phyloP scores from a whole-genome alignment of 2,113 vertebrate species.

The Tragelaphus imberbis region DNA sequence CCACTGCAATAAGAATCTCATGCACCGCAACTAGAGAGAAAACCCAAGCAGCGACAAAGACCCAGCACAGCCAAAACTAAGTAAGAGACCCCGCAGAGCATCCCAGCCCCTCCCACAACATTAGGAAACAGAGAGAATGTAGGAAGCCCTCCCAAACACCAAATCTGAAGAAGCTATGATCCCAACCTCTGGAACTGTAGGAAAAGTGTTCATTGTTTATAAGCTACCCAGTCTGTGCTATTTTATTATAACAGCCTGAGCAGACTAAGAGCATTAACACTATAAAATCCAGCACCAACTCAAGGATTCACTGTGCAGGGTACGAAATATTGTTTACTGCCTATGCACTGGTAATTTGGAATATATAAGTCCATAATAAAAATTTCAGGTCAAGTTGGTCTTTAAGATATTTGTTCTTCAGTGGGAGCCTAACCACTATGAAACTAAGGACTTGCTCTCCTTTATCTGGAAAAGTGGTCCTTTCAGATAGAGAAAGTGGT shows the following conservation, averaged over 20 bases:
- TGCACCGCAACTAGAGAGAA: rapidly evolving
- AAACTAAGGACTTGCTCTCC: neutral
- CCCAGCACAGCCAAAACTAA: neutral
- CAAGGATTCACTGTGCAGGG: neutral
- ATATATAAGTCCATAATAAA: neutral
- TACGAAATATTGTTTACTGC: neutral
- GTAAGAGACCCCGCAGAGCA: neutral
- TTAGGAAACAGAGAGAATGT: neutral
- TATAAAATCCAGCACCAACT: neutral
- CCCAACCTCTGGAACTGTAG: neutral
- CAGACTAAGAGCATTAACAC: neutral
- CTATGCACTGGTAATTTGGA: neutral
- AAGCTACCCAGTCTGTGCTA: neutral
- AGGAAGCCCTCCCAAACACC: neutral
- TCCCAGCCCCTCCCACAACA: neutral
- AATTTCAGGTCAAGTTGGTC: neutral
- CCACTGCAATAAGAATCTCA: neutral
- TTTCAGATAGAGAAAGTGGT: neutral
- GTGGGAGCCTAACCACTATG: neutral
- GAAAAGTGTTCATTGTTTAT: neutral
- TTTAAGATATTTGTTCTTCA: neutral
- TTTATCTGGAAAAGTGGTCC: neutral
- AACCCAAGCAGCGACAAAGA: rapidly evolving
- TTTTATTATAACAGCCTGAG: neutral
- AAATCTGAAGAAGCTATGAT: neutral